Evolutionary conservation across 1,140 invertebrate species (phyloP), one percentile per base, ranked within the genome.

Genomic region (Drosophila tropicalis): DNA sequence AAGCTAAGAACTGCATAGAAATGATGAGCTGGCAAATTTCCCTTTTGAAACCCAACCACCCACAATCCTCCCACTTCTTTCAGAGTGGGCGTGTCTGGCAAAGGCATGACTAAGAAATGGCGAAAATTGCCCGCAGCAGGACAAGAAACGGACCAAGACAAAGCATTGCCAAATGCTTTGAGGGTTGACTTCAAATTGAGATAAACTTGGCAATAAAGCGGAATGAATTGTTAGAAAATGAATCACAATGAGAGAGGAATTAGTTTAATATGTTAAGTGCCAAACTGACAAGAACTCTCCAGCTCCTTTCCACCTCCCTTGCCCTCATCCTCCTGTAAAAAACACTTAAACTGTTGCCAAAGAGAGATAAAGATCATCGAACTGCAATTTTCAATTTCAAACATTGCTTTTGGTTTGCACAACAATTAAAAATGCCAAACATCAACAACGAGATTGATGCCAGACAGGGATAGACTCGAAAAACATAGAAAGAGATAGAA

Each of bases 1-100:
- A 3, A 51, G 17, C 44, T 12, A 9, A 76, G 82, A 76, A 58
- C 55, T 86, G 79, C 79, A 70, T 72, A 79, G 83, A 86, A 87
- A 86, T 87, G 82, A 86, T 86, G 82, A 86, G 79, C 67, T 86
- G 72, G 82, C 82, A 73, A 79, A 87, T 76, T 87, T 81, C 71
- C 76, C 62, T 67, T 63, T 29, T 29, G 0, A 5, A 29, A 36
- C 34, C 34, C 34, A 36, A 29, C 25, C 25, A 29, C 25, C 19
- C 19, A 17, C 17, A 15, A 19, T 10, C 7, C 17, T 22, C 44
- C 44, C 25, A 51, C 25, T 19, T 12, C 13, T 40, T n/a, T 7
- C 19, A 4, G 25, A 58, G 69, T 47, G 61, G 79, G 70, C 72
- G 67, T 76, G 61, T 40, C 67, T 47, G 63, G 55, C 47, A 13